Conservation (phyloP, 1,140 invertebrate species). For the Bombus pyrosoma region DNA sequence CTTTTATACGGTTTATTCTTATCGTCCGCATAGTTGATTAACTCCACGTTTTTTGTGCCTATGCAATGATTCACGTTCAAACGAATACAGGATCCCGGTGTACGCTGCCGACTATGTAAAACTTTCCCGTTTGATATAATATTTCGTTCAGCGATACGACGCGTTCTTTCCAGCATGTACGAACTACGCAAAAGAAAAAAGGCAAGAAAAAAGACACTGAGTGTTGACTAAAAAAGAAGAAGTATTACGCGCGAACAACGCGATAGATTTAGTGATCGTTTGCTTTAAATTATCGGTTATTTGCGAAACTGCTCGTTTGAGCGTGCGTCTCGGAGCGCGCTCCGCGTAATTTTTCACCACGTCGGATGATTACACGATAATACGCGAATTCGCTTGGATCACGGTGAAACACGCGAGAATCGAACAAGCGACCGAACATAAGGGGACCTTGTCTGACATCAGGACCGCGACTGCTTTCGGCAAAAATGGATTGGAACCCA, state of each 20-base stretch:
- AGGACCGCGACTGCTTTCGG: not conserved
- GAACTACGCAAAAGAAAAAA: too few relatives aligned
- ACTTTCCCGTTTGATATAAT: not conserved
- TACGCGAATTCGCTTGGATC: not conserved
- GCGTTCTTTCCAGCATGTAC: too few relatives aligned
- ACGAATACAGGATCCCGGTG: not conserved
- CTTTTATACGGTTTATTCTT: constrained; percentile 17
- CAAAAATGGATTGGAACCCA: constrained; percentile 13
- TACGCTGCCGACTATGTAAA: too few relatives aligned
- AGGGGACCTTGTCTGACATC: too few relatives aligned
- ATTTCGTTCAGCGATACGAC: not conserved
- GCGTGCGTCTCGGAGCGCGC: not conserved
- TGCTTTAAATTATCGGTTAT: constrained; percentile 28
- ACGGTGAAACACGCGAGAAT: not conserved
- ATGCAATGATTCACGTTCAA: not conserved
- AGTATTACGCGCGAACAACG: constrained; percentile 4
- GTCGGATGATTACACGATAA: not conserved
- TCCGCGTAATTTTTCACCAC: not conserved
- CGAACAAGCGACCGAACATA: not conserved
- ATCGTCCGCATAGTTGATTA: constrained; percentile 21
- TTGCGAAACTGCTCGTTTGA: not conserved
- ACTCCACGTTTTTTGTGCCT: not conserved
- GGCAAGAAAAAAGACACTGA: too few relatives aligned
- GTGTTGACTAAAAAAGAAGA: not conserved
- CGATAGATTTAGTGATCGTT: not conserved